Base-by-base conservation (phyloP, 2,797 vertebrate genomes). In the Helicolenus hilgendorfi region DNA sequence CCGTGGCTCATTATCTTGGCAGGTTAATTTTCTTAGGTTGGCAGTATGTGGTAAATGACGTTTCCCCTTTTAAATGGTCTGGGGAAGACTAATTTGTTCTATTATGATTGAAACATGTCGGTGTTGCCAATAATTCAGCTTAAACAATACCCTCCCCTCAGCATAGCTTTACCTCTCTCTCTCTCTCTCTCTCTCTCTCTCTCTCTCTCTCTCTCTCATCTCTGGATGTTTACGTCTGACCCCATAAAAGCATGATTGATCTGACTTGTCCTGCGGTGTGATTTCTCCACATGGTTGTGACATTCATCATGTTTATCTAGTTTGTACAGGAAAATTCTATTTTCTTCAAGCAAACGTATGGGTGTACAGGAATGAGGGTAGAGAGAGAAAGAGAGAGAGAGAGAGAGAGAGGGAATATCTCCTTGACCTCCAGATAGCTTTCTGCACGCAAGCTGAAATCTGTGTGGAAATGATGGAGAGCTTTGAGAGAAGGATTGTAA, bases 31-130 rank as follows among this genome's bases (percentile, higher is more conserved):
- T 75, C 71, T 86, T 87, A 81, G 33, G 76, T 74, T 49, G 78
- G 29, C 83, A 49, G 74, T 70, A 76, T 81, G 85, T 78, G 75
- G 84, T 76, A 88, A 91, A 93, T 92, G 5, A 89, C 83, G 63
- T 86, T 87, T 88, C 60, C 56, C 36, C 33, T 49, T 10, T 11
- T 78, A 76, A 85, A 60, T 80, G 49, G 24, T 74, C 27, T 60
- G 36, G 26, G 20, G 60, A 53, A 60, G 22, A 41, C 59, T 26
- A 31, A 80, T 86, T 86, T 73, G 58, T n/a, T 69, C 56, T 64
- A 38, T 58, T 62, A n/a, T 36, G n/a, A 70, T 64, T 0, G 9
- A 78, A 76, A 5, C 36, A 10, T 15, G 35, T 71, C 38, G 27
- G 31, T 55, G 38, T 67, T 55, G 7, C 31, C 68, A 36, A 18